Evolutionary conservation across 2,888 invertebrate species (phyloP).

Genomic region (Amphipyra berbera): DNA sequence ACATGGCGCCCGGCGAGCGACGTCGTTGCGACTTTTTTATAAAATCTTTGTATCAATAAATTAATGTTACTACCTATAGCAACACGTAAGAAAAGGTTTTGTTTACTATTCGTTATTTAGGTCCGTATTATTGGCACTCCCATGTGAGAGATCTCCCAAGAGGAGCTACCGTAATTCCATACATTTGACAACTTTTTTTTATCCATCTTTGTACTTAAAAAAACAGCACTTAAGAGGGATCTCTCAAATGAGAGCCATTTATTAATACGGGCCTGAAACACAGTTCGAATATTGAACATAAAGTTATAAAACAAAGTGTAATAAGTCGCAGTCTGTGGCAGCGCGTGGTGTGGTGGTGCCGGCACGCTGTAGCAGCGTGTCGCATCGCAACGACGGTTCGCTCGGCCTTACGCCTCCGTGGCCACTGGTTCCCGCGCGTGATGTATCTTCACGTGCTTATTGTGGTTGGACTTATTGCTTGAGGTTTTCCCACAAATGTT

Average conservation of each 20-base stretch:
- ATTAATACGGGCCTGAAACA: too few relatives aligned
- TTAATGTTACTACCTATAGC: slow-evolving; percentile 4
- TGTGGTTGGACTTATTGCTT: slow-evolving; percentile 97
- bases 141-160: too few relatives aligned
- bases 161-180: too few relatives aligned
- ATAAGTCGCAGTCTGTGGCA: not conserved
- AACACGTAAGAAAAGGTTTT: slow-evolving; percentile 2
- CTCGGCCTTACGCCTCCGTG: slow-evolving; percentile 92
- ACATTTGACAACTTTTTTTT: too few relatives aligned
- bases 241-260: too few relatives aligned
- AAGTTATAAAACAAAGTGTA: not conserved
- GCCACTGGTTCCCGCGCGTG: slow-evolving; percentile 96
- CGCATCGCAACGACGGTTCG: slow-evolving; percentile 12
- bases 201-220: too few relatives aligned
- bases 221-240: too few relatives aligned
- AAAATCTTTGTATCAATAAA: slow-evolving; percentile 9
- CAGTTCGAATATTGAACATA: not conserved
- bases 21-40: slow-evolving; percentile 31
- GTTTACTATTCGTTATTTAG: slow-evolving; percentile 1
- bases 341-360: not conserved
- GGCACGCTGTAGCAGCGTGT: too few relatives aligned
- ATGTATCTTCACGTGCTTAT: slow-evolving; percentile 96
- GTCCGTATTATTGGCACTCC: too few relatives aligned
- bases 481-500: slow-evolving; percentile 97
- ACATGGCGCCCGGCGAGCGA: slow-evolving; percentile 65